Base-by-base conservation (phyloP, 1,140 invertebrate genomes). In the Dinoponera quadriceps region DNA sequence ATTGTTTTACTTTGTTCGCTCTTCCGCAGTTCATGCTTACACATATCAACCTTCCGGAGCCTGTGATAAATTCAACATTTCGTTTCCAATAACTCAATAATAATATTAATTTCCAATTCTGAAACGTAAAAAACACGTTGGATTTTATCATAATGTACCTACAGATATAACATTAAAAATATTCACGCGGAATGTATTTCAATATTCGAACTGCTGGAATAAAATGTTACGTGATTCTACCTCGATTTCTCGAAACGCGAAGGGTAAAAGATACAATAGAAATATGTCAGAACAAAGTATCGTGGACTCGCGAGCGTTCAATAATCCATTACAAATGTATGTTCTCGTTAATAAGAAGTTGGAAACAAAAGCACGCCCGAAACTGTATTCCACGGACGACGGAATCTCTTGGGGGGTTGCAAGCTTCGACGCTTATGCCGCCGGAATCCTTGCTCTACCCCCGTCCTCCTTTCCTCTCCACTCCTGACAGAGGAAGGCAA, bases 341-440 rank as follows among this genome's bases (percentile, higher is more conserved):
- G 18, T 65, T 25, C 27, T 54, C 33, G 66, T 33, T 51, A 44
- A 55, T 27, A 54, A 20, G 11, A 63, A 77, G 3, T 2, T 18
- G 20, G 7, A 4, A 44, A 44, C 38, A 44, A 66, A 77, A 54
- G 27, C 25, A 20, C 49, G 5, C 38, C 16, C 54, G 18, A 22
- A 65, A 48, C 20, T n/a, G 51, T 66, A 77, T 66, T 66, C 59
- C 7, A 16, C 48, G 11, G 49, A 25, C 22, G n/a, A 25, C 18
- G 11, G 29, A 71, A 57, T 71, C 65, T 59, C 65, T 11, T 1
- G 51, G n/a, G 75, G 38, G 14, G 49, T 38, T 38, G 48, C 62
- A 77, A 66, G n/a, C 60, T 77, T 77, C 49, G 65, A 44, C 65
- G 65, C 75, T 80, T 71, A 71, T 57, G 65, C 29, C 44, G 51